phyloP scores from a whole-genome alignment of 2,113 vertebrate species.

The Theristicus caerulescens region DNA sequence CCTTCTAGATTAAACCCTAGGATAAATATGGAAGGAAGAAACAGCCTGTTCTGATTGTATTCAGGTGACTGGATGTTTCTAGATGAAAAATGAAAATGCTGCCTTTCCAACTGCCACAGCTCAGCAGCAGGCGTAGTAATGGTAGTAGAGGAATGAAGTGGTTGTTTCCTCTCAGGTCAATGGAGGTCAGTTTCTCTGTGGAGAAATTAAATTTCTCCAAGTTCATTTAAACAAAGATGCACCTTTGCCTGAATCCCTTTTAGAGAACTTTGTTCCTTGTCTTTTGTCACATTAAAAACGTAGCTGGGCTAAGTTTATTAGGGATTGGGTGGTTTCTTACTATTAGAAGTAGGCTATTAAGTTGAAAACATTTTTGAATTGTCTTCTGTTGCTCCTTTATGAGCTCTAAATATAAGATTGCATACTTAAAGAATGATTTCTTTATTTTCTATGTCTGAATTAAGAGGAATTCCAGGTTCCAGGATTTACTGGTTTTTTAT shows the following conservation, averaged over 20 bases:
- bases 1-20: neutral
- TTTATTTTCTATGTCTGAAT: neutral
- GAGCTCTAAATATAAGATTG: neutral
- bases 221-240: neutral
- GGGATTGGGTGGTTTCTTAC: neutral
- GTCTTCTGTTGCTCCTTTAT: neutral
- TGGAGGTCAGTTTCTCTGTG: neutral
- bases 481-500: neutral
- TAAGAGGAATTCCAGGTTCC: neutral
- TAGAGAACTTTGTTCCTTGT: neutral
- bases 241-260: neutral
- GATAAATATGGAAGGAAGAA: neutral
- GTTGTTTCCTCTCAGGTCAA: neutral
- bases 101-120: accelerated
- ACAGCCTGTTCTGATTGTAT: neutral
- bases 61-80: neutral
- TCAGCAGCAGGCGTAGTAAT: neutral
- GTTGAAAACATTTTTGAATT: neutral
- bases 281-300: neutral
- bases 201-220: neutral
- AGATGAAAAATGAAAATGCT: neutral
- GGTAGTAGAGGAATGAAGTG: neutral
- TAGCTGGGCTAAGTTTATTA: neutral
- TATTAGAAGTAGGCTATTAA: neutral
- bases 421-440: neutral